Evolutionary conservation across 2,113 vertebrate genomes (phyloP), one percentile per base, ranked within the genome.

Genomic region (Aegotheles bennettii): DNA sequence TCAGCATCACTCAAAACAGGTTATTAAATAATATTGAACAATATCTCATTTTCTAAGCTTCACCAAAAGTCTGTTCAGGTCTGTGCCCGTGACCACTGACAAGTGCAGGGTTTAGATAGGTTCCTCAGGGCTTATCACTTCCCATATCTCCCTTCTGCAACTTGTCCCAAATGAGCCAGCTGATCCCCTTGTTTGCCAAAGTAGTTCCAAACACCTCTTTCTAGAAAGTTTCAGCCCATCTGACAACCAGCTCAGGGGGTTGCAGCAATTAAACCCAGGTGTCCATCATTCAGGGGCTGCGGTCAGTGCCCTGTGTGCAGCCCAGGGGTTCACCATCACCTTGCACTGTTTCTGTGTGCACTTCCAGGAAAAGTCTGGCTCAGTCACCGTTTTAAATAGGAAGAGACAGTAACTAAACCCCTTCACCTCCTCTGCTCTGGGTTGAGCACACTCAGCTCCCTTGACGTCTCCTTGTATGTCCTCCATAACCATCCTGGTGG

Each of bases 161-260:
- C 19, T 35, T 67, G 21, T 64, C 61, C 43, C 20, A 43, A 35
- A 51, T 6, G n/a, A 69, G 24, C 26, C 81, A 57, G 5, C 20
- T 11, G 45, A 63, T 16, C n/a, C 18, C 1, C 0, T 4, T 25
- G 5, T 45, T 76, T 57, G 57, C 51, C 3, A 3, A 71, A 51
- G n/a, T 14, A 33, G 24, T 43, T 50, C 50, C 43, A 64, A 57
- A 83, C 50, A 35, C 36, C 36, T 36, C 65, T 64, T 76, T 57
- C 43, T 43, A 43, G 50, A 35, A 35, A 35, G 54, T 40, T 40
- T 40, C 53, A 65, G 57, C 43, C 51, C 50, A 47, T 38, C 54
- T 45, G 48, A 57, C 5, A 15, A 6, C 40, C 14, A 31, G 13
- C 17, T 25, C 1, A 3, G 57, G 28, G 63, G 25, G 33, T 20